Percentiles rank a stretch among this genome's conserved stretches.
phyloP scores from a whole-genome alignment of 2,113 vertebrate species.

The Corvus hawaiiensis region DNA sequence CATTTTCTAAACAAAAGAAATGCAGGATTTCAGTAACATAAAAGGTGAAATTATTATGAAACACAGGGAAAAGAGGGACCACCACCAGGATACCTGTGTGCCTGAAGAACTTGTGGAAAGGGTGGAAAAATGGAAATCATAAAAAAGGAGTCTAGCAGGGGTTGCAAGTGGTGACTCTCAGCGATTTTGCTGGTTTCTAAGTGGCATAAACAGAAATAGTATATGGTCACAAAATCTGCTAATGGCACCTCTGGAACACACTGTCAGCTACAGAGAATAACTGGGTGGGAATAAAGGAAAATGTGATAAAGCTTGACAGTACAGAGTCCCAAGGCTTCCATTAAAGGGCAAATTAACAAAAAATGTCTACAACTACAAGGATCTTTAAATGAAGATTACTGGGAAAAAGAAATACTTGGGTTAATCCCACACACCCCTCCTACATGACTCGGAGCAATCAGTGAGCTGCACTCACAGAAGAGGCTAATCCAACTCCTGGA shows the following conservation, averaged over 20 bases:
- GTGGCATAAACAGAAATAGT: background rate
- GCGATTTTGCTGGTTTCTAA: background rate
- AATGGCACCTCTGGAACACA: background rate
- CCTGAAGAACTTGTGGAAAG: background rate
- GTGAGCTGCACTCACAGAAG: background rate
- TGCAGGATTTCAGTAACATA: background rate
- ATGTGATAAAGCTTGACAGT: background rate
- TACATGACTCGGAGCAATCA: background rate
- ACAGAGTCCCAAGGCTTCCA: background rate
- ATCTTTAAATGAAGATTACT: background rate
- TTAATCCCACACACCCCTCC: background rate
- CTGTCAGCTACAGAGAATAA: background rate
- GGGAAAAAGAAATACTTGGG: background rate
- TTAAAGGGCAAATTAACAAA: background rate
- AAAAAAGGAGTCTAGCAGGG: background rate
- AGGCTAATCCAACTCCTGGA: background rate
- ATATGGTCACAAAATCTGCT: background rate
- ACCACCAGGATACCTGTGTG: background rate
- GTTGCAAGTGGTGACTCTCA: fast-evolving
- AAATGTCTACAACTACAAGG: background rate
- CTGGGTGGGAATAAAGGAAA: background rate
- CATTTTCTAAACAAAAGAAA: background rate
- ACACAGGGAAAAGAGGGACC: background rate
- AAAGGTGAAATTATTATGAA: background rate
- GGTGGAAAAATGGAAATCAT: background rate